phyloP scores from a whole-genome alignment of 2,113 vertebrate species.

The Prunella fulvescens region DNA sequence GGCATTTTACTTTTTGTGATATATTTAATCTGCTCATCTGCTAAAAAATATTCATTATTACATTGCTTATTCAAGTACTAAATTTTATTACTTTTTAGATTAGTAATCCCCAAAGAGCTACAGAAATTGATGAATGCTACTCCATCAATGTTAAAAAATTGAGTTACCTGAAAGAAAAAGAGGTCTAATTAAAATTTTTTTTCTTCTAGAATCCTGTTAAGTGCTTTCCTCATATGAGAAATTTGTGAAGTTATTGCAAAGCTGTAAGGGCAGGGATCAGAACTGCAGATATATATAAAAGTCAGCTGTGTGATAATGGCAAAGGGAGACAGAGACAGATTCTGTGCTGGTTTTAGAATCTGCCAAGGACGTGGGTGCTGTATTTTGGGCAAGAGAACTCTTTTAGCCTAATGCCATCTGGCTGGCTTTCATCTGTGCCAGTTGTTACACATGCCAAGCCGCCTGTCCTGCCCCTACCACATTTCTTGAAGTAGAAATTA shows the following conservation, averaged over 20 bases:
- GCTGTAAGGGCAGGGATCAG: neutral
- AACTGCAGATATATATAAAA: neutral
- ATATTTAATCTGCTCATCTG: neutral
- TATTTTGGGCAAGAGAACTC: neutral
- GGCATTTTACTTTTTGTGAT: neutral
- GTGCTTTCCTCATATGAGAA: neutral
- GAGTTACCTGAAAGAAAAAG: neutral
- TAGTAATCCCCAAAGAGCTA: neutral
- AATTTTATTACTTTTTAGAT: neutral
- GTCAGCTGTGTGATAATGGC: neutral
- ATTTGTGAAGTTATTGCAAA: neutral
- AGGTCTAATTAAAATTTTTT: neutral
- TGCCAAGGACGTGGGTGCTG: neutral
- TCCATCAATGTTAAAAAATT: neutral
- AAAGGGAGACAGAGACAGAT: neutral
- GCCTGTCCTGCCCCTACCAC: neutral
- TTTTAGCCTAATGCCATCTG: constrained; percentile 12
- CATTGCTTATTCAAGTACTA: neutral
- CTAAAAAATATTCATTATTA: neutral
- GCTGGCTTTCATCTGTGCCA: neutral
- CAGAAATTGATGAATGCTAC: neutral
- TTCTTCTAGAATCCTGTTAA: neutral
- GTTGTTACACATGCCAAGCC: neutral
- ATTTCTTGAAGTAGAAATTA: neutral
- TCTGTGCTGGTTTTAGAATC: neutral